Base-by-base conservation (phyloP, 2,113 vertebrate genomes). In the Monarcha castaneiventris region DNA sequence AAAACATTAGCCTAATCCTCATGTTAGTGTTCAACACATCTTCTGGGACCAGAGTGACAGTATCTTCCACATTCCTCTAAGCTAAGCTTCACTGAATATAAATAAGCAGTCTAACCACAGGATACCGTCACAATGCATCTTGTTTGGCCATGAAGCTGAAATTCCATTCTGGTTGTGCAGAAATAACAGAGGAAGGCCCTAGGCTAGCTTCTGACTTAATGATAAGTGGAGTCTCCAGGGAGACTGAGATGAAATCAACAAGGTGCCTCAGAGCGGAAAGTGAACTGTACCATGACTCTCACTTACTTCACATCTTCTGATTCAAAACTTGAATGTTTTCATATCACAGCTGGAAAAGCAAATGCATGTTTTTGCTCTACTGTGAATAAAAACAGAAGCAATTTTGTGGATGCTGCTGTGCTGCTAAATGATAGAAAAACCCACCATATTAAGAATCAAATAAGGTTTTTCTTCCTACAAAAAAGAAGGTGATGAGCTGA, bases 321-420 rank as follows among this genome's bases (percentile, higher is more conserved):
- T 77, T 86, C 49, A 79, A 66, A 91, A 76, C 32, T 49, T 29
- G 1, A 46, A 58, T 64, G 20, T 63, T 91, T 74, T 26, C n/a
- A 14, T 19, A 23, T 73, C 51, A 84, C 46, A 90, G 75, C 22
- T 85, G 26, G 43, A 80, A 95, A 92, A 85, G 16, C n/a, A 94
- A 91, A 83, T 26, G 30, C 8, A 29, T 48, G 30, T 66, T 87
- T 75, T 90, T 64, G 22, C 25, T 87, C 52, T 82, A 35, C 32
- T 48, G 13, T 49, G 43, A 84, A 82, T 29, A 82, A 79, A 95
- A 85, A 29, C 1, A 1, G 26, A 85, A 88, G n/a, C 22, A 88
- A 79, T 69, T 88, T 56, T 88, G 49, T 56, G 54, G 32, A 72
- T 46, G 49, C n/a, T 79, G 54, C 16, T 56, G 62, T 68, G 37